A percentile compares a stretch with the other conserved stretches of the same genome.
phyloP scores from a whole-genome alignment of 2,888 invertebrate genomes.

The Sceliomorpha sp. region DNA sequence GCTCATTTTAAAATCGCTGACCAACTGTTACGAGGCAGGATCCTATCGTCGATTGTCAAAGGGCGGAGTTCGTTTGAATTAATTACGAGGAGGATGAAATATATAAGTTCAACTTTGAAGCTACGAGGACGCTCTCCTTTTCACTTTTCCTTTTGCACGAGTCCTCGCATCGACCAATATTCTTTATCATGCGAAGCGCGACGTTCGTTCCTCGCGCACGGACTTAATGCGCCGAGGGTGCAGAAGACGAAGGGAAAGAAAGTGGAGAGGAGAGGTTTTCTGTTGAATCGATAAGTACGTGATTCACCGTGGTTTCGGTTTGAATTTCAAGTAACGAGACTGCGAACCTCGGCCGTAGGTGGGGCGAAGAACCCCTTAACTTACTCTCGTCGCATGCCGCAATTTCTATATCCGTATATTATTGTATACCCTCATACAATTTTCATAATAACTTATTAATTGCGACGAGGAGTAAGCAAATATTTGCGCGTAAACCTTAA shows the following conservation, averaged over 20 bases:
- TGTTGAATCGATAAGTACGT: conserved; percentile 76
- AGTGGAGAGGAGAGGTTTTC: conserved; percentile 49
- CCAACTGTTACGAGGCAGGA: conserved; percentile 38
- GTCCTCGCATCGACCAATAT: conserved; percentile 37
- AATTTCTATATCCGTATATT: conserved; percentile 40
- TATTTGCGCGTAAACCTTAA: conserved; percentile 34
- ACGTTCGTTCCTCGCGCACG: conserved; percentile 59
- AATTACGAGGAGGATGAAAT: conserved; percentile 57
- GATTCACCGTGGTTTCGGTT: conserved; percentile 73
- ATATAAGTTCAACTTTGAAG: conserved; percentile 29
- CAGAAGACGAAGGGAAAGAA: conserved; percentile 45
- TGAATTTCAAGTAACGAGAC: conserved; percentile 70
- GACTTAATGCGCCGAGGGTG: conserved; percentile 50
- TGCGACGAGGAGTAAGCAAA: conserved; percentile 40
- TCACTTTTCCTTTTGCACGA: conserved; percentile 18
- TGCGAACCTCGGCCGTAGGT: conserved; percentile 37
- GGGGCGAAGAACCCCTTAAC: conserved; percentile 48
- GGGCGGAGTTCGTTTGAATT: conserved; percentile 58
- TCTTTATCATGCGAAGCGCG: conserved; percentile 67
- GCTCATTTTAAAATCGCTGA: conserved; percentile 31
- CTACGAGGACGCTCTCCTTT: conserved; percentile 7
- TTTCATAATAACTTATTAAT: conserved; percentile 51
- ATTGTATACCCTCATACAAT: conserved; percentile 24
- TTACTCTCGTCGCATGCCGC: conserved; percentile 36
- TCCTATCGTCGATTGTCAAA: conserved; percentile 30